phyloP scores from a whole-genome alignment of 2,888 invertebrate genomes.

The Oasisia sp. region DNA sequence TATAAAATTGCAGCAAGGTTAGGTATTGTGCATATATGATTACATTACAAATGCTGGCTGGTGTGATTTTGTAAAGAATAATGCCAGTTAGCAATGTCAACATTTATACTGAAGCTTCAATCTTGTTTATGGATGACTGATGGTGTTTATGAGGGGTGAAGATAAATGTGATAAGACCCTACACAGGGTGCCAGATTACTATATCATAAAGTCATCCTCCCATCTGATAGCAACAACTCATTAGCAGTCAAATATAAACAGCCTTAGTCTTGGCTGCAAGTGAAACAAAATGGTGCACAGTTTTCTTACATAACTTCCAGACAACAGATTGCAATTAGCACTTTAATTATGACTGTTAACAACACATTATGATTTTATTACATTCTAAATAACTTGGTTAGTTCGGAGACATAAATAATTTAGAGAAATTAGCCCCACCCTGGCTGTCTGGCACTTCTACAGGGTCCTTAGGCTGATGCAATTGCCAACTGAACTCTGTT shows the following conservation, averaged over 20 bases:
- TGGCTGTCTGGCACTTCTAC: not conserved
- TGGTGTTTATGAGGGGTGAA: not conserved
- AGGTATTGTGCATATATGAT: not conserved
- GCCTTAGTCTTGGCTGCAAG: not conserved
- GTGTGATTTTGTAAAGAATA: not conserved
- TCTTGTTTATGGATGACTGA: not conserved
- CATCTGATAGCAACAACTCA: not conserved
- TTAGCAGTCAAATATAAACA: not conserved
- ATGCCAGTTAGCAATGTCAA: not conserved
- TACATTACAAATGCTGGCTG: not conserved
- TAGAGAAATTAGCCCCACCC: not conserved
- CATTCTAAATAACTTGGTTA: not conserved
- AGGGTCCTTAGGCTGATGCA: not conserved
- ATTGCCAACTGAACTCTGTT: not conserved
- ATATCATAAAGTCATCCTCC: not conserved
- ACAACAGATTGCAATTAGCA: constrained; percentile 5
- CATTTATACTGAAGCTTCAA: not conserved
- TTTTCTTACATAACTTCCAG: not conserved
- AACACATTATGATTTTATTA: not conserved
- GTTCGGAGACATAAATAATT: not conserved
- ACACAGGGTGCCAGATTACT: not conserved
- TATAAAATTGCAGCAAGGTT: too few species aligned
- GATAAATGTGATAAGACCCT: not conserved
- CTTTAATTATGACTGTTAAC: not conserved
- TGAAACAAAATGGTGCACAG: not conserved